Percentiles rank a stretch among this genome's conserved stretches.
These are phyloP conservation scores for Chironomus riparius DNA, from an alignment of 2,888 invertebrate genomes.

Conservation along the genomic window DNA sequence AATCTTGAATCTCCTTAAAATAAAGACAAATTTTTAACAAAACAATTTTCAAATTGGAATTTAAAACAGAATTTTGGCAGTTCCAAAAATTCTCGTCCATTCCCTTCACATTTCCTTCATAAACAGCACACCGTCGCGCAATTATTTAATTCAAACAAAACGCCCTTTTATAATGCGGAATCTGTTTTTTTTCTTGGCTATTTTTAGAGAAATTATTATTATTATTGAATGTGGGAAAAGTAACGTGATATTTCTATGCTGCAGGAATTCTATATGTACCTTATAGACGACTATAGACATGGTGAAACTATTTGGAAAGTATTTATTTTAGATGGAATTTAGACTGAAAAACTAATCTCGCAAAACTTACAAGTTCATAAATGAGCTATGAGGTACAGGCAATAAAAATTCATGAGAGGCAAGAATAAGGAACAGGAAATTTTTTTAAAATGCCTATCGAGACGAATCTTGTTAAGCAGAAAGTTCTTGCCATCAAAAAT, in stretches of 20 bases:
- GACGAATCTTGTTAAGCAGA: background rate
- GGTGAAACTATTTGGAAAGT: background rate
- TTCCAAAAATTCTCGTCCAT: too few species aligned
- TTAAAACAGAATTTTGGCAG: too few species aligned
- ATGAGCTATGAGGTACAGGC: background rate
- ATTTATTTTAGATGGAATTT: background rate
- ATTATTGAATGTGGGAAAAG: background rate
- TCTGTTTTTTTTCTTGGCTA: background rate
- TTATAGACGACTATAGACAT: background rate
- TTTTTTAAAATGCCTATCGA: background rate
- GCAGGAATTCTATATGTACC: background rate
- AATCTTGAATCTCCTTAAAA: too few species aligned
- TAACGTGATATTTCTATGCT: background rate
- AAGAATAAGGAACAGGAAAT: background rate
- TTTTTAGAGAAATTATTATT: background rate
- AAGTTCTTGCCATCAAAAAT: background rate
- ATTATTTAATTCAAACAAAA: slow-evolving; percentile 18
- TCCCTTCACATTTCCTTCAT: background rate
- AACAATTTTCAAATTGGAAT: too few species aligned
- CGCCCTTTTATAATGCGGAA: slow-evolving; percentile 19
- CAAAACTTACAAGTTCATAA: background rate
- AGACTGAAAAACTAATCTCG: background rate
- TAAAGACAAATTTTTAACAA: too few species aligned
- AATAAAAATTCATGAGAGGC: background rate
- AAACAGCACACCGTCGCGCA: background rate